Base-by-base conservation (phyloP, 2,888 invertebrate genomes). In the Tenthredo distinguenda region DNA sequence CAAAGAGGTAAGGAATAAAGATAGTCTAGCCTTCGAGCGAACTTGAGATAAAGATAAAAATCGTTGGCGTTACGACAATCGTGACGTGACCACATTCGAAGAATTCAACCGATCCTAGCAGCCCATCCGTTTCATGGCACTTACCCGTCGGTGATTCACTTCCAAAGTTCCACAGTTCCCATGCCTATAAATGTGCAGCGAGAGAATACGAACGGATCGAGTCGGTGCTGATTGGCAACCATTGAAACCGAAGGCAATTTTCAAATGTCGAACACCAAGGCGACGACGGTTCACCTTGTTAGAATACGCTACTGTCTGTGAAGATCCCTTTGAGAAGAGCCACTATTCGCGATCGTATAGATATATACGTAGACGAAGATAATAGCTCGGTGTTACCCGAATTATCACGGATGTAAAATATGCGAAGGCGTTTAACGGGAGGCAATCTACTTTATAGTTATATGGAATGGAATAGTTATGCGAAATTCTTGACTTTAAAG, bases 191-290 rank as follows among this genome's bases (percentile, higher is more conserved):
- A 81, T 81, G 81, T 81, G 81, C 81, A 62, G 81, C 81, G 37
- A 62, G 62, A 81, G 81, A 81, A 81, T 81, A 81, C 81, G 81
- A 81, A 81, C 58, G 81, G 81, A 62, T 62, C 81, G 81, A 81
- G 81, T 81, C n/a, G 81, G 40, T 26, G 40, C 81, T 81, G 81
- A 81, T 81, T 81, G 81, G 81, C 58, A 81, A 58, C 81, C 81
- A 81, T 81, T 81, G 81, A 81, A 81, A 62, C 58, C 81, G 81
- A 37, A 81, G 81, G 81, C 81, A 81, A 81, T 81, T 81, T 81
- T 81, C 81, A 62, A 81, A 62, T 62, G 81, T 31, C 81, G 81
- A 58, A 81, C 40, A 62, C 81, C 81, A 62, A 62, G 81, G 81
- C 62, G 47, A 62, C 81, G 58, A 62, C 81, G 58, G 31, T 37